Evolutionary conservation across 2,113 vertebrate genomes (phyloP).

Genomic region (Brienomyrus longianalis): DNA sequence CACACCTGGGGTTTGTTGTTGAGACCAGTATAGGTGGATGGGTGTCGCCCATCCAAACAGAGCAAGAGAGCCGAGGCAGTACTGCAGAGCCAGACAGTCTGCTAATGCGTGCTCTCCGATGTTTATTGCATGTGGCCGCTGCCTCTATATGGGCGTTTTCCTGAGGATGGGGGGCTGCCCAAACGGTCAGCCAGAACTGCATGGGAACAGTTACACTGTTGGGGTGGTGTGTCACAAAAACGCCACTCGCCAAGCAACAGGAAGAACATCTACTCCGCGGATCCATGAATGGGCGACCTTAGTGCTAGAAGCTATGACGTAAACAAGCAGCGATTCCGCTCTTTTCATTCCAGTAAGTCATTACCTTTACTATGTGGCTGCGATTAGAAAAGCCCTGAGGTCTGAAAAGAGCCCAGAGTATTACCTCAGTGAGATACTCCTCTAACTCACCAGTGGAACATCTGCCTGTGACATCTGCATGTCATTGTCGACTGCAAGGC

Average conservation of each 20-base stretch:
- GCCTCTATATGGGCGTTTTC: neutral
- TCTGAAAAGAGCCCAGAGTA: neutral
- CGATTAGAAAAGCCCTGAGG: neutral
- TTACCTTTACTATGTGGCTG: neutral
- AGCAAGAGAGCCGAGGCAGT: neutral
- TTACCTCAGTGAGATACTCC: neutral
- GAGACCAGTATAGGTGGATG: constrained; percentile 5
- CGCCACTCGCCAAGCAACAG: neutral
- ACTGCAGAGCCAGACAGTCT: neutral
- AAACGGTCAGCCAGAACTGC: neutral
- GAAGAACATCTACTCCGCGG: neutral
- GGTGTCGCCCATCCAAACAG: neutral
- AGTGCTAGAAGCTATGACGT: neutral
- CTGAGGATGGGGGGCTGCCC: neutral
- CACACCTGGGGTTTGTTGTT: constrained; percentile 17
- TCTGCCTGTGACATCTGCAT: neutral
- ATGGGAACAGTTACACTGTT: neutral
- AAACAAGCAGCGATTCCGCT: neutral
- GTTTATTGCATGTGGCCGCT: neutral
- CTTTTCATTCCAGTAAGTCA: neutral
- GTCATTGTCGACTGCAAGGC: neutral
- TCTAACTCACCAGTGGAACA: neutral
- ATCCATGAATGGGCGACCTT: neutral
- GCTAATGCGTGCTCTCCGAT: neutral
- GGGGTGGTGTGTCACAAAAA: neutral